These are phyloP conservation scores for Halocynthia aurantium DNA, from an alignment of 23 tunicate genomes.

Conservation along the genomic window DNA sequence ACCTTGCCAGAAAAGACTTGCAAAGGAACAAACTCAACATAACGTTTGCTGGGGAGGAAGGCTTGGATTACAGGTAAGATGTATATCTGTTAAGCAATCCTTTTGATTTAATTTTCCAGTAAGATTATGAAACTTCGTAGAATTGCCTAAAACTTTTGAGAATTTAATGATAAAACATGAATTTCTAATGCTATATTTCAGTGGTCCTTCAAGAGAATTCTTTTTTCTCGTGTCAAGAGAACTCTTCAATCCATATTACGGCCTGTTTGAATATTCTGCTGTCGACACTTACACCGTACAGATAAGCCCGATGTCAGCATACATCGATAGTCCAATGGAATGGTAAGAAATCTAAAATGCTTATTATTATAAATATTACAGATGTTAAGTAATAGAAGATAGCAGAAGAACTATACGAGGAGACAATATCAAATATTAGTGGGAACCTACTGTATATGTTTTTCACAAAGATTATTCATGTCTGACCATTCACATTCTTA, in stretches of 20 bases:
- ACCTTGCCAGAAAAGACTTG: conserved; percentile 59
- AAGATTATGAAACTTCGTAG: neutral
- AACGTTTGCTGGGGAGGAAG: conserved; percentile 89
- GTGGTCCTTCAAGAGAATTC: conserved; percentile 98
- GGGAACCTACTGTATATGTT: too few species aligned
- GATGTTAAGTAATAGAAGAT: too few species aligned
- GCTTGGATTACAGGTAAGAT: conserved; percentile 86
- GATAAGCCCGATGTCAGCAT: conserved; percentile 83
- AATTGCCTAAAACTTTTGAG: neutral
- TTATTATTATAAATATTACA: too few species aligned
- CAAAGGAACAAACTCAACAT: conserved; percentile 77
- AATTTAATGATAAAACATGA: neutral
- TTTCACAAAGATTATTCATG: too few species aligned
- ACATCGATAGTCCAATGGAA: conserved; percentile 53
- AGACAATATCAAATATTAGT: too few species aligned
- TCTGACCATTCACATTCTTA: neutral
- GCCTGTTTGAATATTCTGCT: conserved; percentile 95
- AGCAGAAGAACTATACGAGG: too few species aligned
- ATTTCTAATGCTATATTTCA: conserved; percentile 1
- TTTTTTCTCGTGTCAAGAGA: conserved; percentile 87
- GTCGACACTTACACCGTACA: conserved; percentile 98
- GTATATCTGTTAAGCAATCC: neutral
- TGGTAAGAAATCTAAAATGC: conserved; percentile 33
- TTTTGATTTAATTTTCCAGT: neutral
- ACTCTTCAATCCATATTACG: conserved; percentile 96